These are phyloP conservation scores for Cosmopolites sordidus DNA, from an alignment of 2,888 invertebrate species.

Conservation along the genomic window DNA sequence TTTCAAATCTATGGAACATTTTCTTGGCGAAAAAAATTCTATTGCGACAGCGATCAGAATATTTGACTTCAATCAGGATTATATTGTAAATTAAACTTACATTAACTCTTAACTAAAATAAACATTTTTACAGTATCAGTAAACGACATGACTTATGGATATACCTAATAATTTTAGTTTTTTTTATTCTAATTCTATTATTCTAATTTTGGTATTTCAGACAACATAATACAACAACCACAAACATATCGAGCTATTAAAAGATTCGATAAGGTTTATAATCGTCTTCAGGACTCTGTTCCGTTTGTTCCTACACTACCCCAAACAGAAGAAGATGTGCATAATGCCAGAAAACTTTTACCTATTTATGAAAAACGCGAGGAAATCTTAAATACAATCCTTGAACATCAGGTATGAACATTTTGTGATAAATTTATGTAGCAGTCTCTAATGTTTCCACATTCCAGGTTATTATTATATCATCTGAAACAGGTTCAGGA, in stretches of 20 bases:
- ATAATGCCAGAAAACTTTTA: conserved; percentile 40
- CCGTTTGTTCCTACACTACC: conserved; percentile 28
- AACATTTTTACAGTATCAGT: no score
- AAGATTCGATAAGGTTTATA: conserved; percentile 30
- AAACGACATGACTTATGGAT: no score
- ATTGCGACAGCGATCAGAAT: no score
- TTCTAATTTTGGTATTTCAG: no score
- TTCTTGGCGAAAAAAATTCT: no score
- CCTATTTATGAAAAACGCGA: conserved; percentile 66
- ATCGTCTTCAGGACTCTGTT: conserved; percentile 36
- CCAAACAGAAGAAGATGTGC: conserved; percentile 2
- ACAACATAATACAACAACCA: conserved; percentile 8
- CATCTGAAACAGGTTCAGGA: conserved; percentile 87
- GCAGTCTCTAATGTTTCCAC: neutral
- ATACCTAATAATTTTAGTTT: no score
- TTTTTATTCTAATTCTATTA: no score
- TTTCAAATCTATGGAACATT: no score
- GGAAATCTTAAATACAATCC: conserved; percentile 63
- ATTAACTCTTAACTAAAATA: no score
- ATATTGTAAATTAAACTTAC: no score
- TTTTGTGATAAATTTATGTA: neutral
- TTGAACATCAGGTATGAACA: conserved; percentile 53
- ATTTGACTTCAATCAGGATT: no score
- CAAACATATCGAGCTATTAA: conserved; percentile 13
- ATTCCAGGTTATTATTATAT: conserved; percentile 54